phyloP scores from a whole-genome alignment of 2,797 vertebrate genomes.

The Brotula barbata region DNA sequence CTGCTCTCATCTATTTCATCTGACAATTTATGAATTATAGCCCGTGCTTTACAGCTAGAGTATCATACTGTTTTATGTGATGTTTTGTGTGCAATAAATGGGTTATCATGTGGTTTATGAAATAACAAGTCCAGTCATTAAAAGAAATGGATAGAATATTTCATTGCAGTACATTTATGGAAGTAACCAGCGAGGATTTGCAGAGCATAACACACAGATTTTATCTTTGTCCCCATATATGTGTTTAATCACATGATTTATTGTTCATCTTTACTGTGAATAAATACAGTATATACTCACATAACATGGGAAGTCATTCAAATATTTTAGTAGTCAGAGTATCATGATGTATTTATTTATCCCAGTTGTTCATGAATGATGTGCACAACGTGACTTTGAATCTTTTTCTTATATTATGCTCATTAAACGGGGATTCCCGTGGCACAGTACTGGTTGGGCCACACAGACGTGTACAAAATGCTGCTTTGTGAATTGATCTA shows the following conservation, averaged over 20 bases:
- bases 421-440: constrained; percentile 51
- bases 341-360: constrained; percentile 7
- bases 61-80: neutral
- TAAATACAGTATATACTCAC: no score
- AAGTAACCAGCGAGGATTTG: no score
- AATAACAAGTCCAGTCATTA: neutral
- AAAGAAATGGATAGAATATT: neutral
- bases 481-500: constrained; percentile 4
- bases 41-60: constrained; percentile 1
- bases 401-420: constrained; percentile 21
- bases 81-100: no score
- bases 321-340: constrained; percentile 4
- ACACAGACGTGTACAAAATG: constrained; percentile 23
- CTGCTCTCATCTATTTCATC: constrained; percentile 47
- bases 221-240: neutral
- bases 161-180: neutral
- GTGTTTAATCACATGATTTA: neutral
- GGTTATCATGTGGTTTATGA: neutral
- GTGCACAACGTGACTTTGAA: constrained; percentile 43
- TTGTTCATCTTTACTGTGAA: no score
- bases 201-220: no score
- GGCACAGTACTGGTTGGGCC: constrained; percentile 25
- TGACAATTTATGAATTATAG: constrained; percentile 23
- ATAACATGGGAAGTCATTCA: no score
- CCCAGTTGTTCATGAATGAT: constrained; percentile 19